A percentile compares a stretch with the other conserved stretches of the same genome.
These are phyloP conservation scores for Esox lucius DNA, from an alignment of 2,797 vertebrate genomes.

Conservation along the genomic window DNA sequence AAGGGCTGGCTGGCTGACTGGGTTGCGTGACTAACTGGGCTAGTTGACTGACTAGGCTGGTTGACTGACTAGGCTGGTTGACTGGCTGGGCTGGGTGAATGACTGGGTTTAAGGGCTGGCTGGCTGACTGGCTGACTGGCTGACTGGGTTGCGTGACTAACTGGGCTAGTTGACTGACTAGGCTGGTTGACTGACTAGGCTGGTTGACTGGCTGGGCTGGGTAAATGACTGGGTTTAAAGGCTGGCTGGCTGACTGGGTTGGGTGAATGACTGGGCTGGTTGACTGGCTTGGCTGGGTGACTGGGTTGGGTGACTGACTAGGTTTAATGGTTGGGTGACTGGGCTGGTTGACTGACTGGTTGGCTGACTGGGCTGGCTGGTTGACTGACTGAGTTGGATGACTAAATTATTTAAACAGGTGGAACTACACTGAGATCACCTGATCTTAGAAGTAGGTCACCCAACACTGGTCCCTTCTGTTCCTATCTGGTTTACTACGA, in stretches of 20 bases:
- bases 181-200: too few relatives aligned
- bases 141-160: too few relatives aligned
- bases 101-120: neutral
- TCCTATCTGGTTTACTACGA: constrained; percentile 12
- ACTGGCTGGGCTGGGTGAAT: neutral
- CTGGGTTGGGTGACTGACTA: too few relatives aligned
- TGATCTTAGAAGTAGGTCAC: constrained; percentile 69
- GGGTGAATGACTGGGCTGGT: too few relatives aligned
- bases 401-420: constrained; percentile 70
- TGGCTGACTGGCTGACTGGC: neutral
- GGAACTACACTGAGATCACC: constrained; percentile 41
- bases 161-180: too few relatives aligned
- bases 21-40: too few relatives aligned
- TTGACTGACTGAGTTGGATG: neutral
- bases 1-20: too few relatives aligned
- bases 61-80: neutral
- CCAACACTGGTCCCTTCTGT: constrained; percentile 27
- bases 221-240: neutral
- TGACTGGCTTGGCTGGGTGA: too few relatives aligned
- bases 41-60: too few relatives aligned
- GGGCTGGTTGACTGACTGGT: neutral
- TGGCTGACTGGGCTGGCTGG: neutral
- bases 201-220: neutral
- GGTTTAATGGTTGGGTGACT: neutral
- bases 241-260: neutral